phyloP scores from a whole-genome alignment of 2,797 vertebrate species.

The Rhynchotus rufescens region DNA sequence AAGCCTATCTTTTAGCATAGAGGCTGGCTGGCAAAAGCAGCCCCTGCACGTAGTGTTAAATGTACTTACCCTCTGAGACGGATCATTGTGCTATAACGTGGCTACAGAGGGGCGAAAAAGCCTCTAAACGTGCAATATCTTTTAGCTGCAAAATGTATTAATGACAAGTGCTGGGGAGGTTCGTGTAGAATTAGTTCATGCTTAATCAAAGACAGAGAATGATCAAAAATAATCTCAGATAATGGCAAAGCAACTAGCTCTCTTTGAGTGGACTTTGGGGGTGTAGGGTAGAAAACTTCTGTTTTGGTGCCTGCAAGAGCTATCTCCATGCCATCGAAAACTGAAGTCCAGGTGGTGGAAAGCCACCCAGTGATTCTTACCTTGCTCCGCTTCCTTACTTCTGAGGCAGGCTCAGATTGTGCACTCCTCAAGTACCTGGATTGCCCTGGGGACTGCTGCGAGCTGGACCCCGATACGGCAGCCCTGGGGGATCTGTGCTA shows the following conservation, averaged over 20 bases:
- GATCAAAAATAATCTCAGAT: neutral
- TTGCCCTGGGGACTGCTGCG: neutral
- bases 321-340: neutral
- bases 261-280: neutral
- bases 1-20: neutral
- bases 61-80: neutral
- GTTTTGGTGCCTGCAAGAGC: neutral
- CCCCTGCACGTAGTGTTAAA: neutral
- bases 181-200: neutral
- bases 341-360: neutral
- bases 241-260: neutral
- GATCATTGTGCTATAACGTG: neutral
- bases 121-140: neutral
- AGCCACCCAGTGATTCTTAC: neutral
- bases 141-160: neutral
- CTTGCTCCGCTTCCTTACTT: accelerated
- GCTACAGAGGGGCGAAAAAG: neutral
- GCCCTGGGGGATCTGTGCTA: neutral
- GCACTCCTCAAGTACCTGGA: neutral
- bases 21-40: neutral
- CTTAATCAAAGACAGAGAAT: neutral
- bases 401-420: neutral
- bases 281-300: neutral
- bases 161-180: neutral
- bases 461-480: neutral